Evolutionary conservation across 1,140 invertebrate species (phyloP), one percentile per base, ranked within the genome.

Genomic region (Ceratitis capitata): DNA sequence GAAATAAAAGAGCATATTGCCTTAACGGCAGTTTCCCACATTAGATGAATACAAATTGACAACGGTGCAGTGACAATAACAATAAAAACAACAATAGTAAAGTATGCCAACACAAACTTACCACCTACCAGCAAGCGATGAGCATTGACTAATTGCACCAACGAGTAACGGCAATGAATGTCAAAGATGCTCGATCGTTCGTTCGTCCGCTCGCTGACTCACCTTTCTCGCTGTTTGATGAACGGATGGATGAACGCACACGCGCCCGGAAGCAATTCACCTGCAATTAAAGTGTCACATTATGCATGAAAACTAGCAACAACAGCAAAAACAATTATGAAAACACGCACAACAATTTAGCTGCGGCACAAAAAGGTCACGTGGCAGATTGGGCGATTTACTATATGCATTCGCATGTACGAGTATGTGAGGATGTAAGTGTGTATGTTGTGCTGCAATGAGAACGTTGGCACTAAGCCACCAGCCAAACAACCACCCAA

Each of bases 261-360:
- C 89, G 89, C 89, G 89, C 58, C 87, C 83, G 83, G 32, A 85
- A 85, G 86, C 61, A 85, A 89, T 89, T 90, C 89, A 90, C 89
- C 89, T 90, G 89, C 89, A 90, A 90, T 90, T 90, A 90, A 90
- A 88, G 85, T 90, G 89, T 90, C 89, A 90, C 49, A 83, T 53
- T 49, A 83, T 78, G 47, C 82, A 83, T 49, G 49, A 51, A n/a
- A 19, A 23, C 35, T 35, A 47, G 14, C 16, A 23, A 42, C 26
- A 39, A 78, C 19, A 83, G 53, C 82, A 83, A 83, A 49, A 83
- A 83, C 69, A 78, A 78, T 78, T 78, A 78, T 9, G 1, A 78
- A 78, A 78, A 78, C 69, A 78, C 69, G 69, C 69, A 78, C 69
- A 78, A 78, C 69, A 78, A 78, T 78, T 78, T 78, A 78, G 39